Conservation (phyloP, 2,797 vertebrate genomes). For the Pangasius macronema region DNA sequence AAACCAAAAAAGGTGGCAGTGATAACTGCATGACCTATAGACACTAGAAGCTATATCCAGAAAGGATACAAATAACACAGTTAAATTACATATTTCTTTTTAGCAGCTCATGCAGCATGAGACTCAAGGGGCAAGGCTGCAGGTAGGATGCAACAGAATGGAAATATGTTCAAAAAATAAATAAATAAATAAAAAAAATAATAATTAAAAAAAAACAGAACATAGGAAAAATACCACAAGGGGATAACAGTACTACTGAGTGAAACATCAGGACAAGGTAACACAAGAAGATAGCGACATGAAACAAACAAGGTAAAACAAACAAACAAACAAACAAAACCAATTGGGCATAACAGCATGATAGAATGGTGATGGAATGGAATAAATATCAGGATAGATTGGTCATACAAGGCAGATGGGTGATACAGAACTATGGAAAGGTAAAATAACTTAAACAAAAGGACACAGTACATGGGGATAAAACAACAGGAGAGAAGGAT, state of each 20-base stretch:
- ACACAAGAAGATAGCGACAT: not conserved
- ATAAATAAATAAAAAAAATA: too few species aligned
- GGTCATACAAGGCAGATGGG: not conserved
- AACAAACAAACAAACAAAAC: not conserved
- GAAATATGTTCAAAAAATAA: not conserved
- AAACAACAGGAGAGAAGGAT: not conserved
- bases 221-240: not conserved
- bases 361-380: not conserved
- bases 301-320: not conserved
- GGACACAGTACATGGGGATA: not conserved
- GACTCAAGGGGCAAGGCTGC: slow-evolving; percentile 62
- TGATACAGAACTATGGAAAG: not conserved
- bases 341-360: not conserved
- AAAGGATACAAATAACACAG: slow-evolving; percentile 1
- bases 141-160: slow-evolving; percentile 63
- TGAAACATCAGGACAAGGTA: not conserved
- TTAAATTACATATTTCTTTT: not conserved
- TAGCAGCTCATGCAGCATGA: slow-evolving; percentile 41
- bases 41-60: not conserved
- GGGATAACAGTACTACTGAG: not conserved
- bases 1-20: not conserved
- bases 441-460: not conserved
- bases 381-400: not conserved
- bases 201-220: not conserved
- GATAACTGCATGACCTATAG: not conserved